phyloP scores from a whole-genome alignment of 2,888 invertebrate species.

The Pemphredon lugubris region DNA sequence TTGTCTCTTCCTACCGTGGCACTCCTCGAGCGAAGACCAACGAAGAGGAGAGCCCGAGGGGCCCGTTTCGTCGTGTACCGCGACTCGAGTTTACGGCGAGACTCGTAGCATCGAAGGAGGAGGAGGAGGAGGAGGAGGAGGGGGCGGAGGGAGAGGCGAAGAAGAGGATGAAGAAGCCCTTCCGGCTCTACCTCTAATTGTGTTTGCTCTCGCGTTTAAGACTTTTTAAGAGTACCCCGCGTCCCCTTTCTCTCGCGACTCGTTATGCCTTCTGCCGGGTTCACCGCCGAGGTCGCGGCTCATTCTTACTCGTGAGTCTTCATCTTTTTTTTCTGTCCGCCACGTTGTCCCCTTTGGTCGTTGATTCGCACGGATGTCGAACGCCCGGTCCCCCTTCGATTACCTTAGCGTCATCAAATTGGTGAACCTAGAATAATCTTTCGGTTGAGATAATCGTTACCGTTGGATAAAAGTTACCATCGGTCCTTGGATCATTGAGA shows the following conservation, averaged over 20 bases:
- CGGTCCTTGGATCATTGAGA: too few species aligned
- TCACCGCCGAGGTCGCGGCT: slow-evolving; percentile 38
- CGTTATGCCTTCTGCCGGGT: slow-evolving; percentile 44
- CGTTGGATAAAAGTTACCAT: too few species aligned
- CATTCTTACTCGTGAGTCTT: slow-evolving; percentile 19
- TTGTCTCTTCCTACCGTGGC: slow-evolving; percentile 54
- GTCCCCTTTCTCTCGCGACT: slow-evolving; percentile 11
- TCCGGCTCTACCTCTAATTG: slow-evolving; percentile 72
- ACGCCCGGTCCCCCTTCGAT: background rate
- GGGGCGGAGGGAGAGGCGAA: slow-evolving; percentile 8
- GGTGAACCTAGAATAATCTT: background rate
- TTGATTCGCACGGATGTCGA: too few species aligned
- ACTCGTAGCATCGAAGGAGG: too few species aligned
- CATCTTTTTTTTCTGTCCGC: slow-evolving; percentile 19
- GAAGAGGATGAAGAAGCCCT: slow-evolving; percentile 55
- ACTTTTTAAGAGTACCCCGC: slow-evolving; percentile 54
- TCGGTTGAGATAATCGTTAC: too few species aligned
- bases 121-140: too few species aligned
- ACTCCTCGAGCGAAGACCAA: slow-evolving; percentile 33
- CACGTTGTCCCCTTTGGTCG: background rate
- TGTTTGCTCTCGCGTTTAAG: slow-evolving; percentile 73
- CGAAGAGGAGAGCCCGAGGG: slow-evolving; percentile 43
- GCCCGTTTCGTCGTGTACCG: slow-evolving; percentile 11
- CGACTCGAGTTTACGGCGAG: slow-evolving; percentile 7
- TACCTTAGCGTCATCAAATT: background rate